Base-by-base conservation (phyloP, 2,888 invertebrate species). In the Diarsia dahlii region DNA sequence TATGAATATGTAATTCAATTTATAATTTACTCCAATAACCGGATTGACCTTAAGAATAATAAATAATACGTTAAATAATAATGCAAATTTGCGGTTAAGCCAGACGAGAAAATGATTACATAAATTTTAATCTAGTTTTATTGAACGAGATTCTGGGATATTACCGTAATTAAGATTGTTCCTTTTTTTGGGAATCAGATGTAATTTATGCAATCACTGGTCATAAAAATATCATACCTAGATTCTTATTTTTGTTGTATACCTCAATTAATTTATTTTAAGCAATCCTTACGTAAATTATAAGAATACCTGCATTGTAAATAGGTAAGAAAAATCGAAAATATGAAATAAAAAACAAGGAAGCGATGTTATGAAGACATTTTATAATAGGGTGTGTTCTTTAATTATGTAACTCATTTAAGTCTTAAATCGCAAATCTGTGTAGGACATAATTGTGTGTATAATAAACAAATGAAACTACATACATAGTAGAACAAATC, bases 51-150 rank as follows among this genome's bases (percentile, higher is more conserved):
- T 50, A 23, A 18, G 4, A 62, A 50, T 64, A 48, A 54, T 39
- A 65, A 45, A 56, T 39, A 65, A 45, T 50, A 74, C 23, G 20
- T 46, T 74, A 48, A 66, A 65, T 52, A 63, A 62, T n/a, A 23
- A 77, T 75, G 63, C 20, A 46, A 74, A 84, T 62, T 60, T 84
- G 67, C 34, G 84, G 67, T 71, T 20, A 50, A 6, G 10, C 54
- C 12, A 71, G 52, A 63, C 13, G 34, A 50, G 50, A 5, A 60
- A 64, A 63, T 74, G 12, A 20, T 66, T 54, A 72, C 8, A 50
- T 23, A 54, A 28, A 39, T 15, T 58, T 56, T 58, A 39, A 62
- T 81, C 54, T 84, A n/a, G 71, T 68, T 58, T 71, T 62, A 82
- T 56, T 23, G 63, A 5, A 0, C 58, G 2, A 60, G 46, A 9